Base-by-base conservation (phyloP, 1,140 invertebrate genomes). In the Helicoverpa armigera region DNA sequence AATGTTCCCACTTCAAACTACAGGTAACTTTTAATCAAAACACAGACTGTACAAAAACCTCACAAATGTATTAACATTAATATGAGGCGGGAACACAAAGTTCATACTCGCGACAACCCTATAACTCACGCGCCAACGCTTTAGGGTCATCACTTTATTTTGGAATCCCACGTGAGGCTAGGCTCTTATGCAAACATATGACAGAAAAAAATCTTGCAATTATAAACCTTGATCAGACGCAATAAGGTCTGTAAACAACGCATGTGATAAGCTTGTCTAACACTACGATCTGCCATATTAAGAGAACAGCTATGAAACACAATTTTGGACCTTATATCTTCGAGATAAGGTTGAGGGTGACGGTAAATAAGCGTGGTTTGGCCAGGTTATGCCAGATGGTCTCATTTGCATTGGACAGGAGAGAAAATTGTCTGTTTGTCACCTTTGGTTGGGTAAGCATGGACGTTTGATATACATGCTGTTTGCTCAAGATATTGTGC, bases 381-480 rank as follows among this genome's bases (percentile, higher is more conserved):
- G n/a, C 75, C 80, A 69, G 35, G 81, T 76, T 18, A 63, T 70
- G 74, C 67, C 83, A 86, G 77, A 86, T 86, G 87, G 76, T 79
- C 83, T 88, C 86, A 88, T 90, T 90, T 88, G 86, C 88, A 88
- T 87, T 83, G 86, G 86, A 87, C 85, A 88, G 82, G 84, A 84
- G 83, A 81, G 83, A 88, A 88, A 82, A 88, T 86, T 85, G 85
- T 89, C 82, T 85, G 82, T 85, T 85, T 87, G 83, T 84, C 86
- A 89, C 85, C 86, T 88, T 86, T 87, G 83, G 83, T 86, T 80
- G 85, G 80, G 63, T 81, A 84, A 85, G 82, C 84, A 65, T 86
- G 76, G 79, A 80, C 69, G 78, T 50, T 18, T 80, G 61, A 56
- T 78, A 67, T 78, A 67, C 75, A 67, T 48, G 50, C 48, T 72